Percentiles rank a stretch among this genome's conserved stretches.
phyloP scores from a whole-genome alignment of 2,113 vertebrate species.

The Hippocampus mohnikei region DNA sequence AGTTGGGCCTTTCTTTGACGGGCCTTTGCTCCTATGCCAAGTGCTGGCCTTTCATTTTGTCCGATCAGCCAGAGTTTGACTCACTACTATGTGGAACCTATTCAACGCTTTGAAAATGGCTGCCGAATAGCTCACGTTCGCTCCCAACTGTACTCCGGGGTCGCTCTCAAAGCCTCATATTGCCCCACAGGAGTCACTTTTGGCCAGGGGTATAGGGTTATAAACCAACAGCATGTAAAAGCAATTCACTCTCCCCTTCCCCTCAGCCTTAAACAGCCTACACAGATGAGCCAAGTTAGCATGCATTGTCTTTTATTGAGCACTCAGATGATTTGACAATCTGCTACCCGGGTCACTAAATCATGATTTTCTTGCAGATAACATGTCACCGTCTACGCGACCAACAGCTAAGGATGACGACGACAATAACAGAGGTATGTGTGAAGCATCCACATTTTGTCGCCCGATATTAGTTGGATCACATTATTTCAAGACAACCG shows the following conservation, averaged over 20 bases:
- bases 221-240: conserved; percentile 46
- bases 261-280: conserved; percentile 24
- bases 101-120: conserved; percentile 62
- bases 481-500: not conserved
- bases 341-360: conserved; percentile 16
- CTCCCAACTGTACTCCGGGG: conserved; percentile 33
- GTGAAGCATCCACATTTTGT: not conserved
- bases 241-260: conserved; percentile 20
- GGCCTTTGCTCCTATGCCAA: conserved; percentile 52
- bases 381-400: conserved; percentile 47
- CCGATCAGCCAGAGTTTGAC: conserved; percentile 66
- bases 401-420: conserved; percentile 53
- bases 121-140: too few species aligned
- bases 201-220: conserved; percentile 39
- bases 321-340: conserved; percentile 20
- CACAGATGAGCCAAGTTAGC: conserved; percentile 14
- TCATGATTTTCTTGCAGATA: conserved; percentile 45
- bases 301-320: conserved; percentile 1
- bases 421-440: conserved; percentile 50
- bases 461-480: not conserved
- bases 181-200: conserved; percentile 40
- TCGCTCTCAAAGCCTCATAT: conserved; percentile 52
- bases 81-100: conserved; percentile 61
- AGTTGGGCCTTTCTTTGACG: conserved; percentile 62
- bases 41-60: conserved; percentile 60